phyloP scores from a whole-genome alignment of 1,140 invertebrate species.

The Vanessa atalanta region DNA sequence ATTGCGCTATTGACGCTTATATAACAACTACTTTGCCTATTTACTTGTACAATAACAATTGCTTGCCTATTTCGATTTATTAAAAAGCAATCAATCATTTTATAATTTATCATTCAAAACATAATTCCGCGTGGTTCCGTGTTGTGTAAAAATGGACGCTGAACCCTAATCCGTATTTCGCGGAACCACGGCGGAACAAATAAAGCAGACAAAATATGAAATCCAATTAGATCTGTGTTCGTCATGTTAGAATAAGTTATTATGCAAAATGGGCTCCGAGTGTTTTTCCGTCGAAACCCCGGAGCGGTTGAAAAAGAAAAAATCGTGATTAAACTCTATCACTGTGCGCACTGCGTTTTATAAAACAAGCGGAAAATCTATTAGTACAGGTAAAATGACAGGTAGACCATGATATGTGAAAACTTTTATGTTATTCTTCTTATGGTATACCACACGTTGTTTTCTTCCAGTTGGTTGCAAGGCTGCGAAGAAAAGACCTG shows the following conservation, averaged over 20 bases:
- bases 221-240: conserved; percentile 68
- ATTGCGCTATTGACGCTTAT: too few species aligned
- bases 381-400: not conserved
- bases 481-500: too few species aligned
- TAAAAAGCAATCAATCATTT: too few species aligned
- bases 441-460: not conserved
- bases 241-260: conserved; percentile 69
- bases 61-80: not conserved
- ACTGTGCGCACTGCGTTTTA: not conserved
- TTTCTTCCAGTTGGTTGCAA: too few species aligned
- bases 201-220: conserved; percentile 61
- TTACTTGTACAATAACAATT: not conserved
- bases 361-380: not conserved
- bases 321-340: conserved; percentile 37
- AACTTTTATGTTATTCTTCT: not conserved
- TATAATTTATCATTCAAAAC: too few species aligned
- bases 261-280: conserved; percentile 67
- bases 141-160: conserved; percentile 16
- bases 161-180: conserved; percentile 43
- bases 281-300: conserved; percentile 58
- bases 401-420: not conserved
- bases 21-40: too few species aligned
- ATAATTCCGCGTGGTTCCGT: not conserved
- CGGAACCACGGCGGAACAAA: conserved; percentile 41
- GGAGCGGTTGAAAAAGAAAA: conserved; percentile 43